Evolutionary conservation across 2,113 vertebrate genomes (phyloP).

Genomic region (Eptesicus fuscus): DNA sequence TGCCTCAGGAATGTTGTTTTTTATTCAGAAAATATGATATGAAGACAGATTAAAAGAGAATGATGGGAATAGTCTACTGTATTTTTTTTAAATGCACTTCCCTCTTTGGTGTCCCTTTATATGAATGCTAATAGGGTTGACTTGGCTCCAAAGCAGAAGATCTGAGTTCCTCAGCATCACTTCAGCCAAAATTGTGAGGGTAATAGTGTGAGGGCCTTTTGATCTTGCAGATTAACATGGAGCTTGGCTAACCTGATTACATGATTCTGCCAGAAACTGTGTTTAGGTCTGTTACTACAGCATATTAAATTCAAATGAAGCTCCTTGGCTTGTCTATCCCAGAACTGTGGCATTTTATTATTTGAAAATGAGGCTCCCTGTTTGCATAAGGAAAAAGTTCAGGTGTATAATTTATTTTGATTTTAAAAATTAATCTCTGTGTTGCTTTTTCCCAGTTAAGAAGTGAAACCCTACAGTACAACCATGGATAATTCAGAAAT

Average conservation of each 20-base stretch:
- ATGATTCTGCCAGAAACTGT: background rate
- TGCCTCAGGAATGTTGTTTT: background rate
- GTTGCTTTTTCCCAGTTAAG: conserved; percentile 22
- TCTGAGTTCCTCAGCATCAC: background rate
- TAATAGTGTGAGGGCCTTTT: background rate
- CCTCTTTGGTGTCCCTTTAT: background rate
- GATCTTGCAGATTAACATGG: background rate
- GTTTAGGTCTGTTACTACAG: background rate
- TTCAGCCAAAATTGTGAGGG: background rate
- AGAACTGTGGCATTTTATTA: background rate
- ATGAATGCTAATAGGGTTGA: background rate
- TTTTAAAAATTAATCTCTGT: background rate
- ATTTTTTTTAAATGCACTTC: background rate
- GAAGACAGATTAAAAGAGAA: background rate
- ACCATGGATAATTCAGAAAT: conserved; percentile 2
- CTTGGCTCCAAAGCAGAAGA: background rate
- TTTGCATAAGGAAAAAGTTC: background rate
- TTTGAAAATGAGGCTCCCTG: conserved; percentile 1
- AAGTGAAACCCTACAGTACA: background rate
- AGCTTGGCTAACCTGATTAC: conserved; percentile 24
- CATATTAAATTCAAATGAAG: background rate
- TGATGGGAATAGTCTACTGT: background rate
- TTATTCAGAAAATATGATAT: background rate
- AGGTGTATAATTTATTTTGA: conserved; percentile 24
- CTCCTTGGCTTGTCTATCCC: background rate